Base-by-base conservation (phyloP, 2,113 vertebrate genomes). In the Datnioides undecimradiatus region DNA sequence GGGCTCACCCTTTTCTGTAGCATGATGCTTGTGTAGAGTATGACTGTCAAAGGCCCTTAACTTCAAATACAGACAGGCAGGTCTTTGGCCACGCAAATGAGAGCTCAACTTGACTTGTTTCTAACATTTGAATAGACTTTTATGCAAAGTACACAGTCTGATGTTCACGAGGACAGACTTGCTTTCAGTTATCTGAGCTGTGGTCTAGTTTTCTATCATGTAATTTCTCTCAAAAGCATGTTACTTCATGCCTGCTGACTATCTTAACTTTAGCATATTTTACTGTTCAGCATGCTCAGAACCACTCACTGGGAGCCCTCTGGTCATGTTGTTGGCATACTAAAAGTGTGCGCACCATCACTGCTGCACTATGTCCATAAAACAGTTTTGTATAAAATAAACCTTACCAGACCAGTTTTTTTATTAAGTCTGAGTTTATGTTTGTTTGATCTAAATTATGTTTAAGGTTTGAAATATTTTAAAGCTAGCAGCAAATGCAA, bases 51-150 rank as follows among this genome's bases (percentile, higher is more conserved):
- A 55, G 60, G 27, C 23, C 1, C 21, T 45, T n/a, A 38, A 67
- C 3, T 51, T 57, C 16, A 4, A 16, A 21, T 29, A 27, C 3
- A 34, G 3, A 19, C 46, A 21, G 33, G 7, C 31, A 5, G 41
- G 1, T 54, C 21, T 80, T 55, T 64, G 38, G 48, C 40, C 5
- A 49, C 51, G 43, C 72, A 70, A 80, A 60, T 51, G 21, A 27
- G 19, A 65, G 69, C 33, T 40, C 6, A 29, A 10, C 54, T 45
- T 1, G 0, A 58, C 76, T 54, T 73, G 27, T 46, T 71, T 67
- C 6, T 5, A 9, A 23, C 8, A 14, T 79, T 65, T 80, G 25
- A 59, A 21, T 46, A 27, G n/a, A 66, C 13, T 14, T 63, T 49
- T 16, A 31, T 57, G 8, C 62, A 31, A 70, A 73, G 40, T 14